These are phyloP conservation scores for Stegophylla sp. DNA, from an alignment of 2,888 invertebrate genomes.

Conservation along the genomic window DNA sequence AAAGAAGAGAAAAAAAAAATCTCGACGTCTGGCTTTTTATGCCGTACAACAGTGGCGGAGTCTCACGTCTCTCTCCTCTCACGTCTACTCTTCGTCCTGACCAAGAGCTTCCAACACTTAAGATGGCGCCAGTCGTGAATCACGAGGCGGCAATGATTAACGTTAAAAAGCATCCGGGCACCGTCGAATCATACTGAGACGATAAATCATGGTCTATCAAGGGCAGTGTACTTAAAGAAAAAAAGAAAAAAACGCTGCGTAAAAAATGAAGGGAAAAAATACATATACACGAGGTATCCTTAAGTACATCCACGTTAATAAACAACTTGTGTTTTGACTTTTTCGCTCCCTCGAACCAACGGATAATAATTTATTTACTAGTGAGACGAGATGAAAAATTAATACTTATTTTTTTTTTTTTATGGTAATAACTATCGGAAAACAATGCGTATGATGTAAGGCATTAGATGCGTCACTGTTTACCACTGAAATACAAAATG, in stretches of 20 bases:
- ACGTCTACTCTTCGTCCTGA: slow-evolving; percentile 1
- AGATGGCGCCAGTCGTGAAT: slow-evolving; percentile 58
- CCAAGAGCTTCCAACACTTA: slow-evolving; percentile 56
- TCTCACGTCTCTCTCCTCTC: slow-evolving; percentile 25
- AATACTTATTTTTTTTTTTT: slow-evolving; percentile 14
- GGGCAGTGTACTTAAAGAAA: slow-evolving; percentile 26
- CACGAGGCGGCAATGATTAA: slow-evolving; percentile 58
- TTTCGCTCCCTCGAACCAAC: slow-evolving; percentile 16
- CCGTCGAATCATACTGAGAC: slow-evolving; percentile 57
- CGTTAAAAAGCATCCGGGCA: slow-evolving; percentile 59
- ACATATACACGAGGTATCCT: slow-evolving; percentile 45
- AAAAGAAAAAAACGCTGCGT: slow-evolving; percentile 24
- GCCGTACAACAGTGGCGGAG: slow-evolving; percentile 18
- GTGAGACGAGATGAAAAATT: slow-evolving; percentile 14
- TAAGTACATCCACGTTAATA: slow-evolving; percentile 55
- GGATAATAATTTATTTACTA: slow-evolving; percentile 49
- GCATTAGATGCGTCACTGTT: too few species aligned
- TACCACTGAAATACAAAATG: too few species aligned
- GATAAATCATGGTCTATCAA: slow-evolving; percentile 57
- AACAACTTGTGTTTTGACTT: slow-evolving; percentile 57
- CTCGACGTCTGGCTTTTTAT: slow-evolving; percentile 16
- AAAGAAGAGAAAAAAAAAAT: not conserved
- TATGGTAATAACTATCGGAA: not conserved
- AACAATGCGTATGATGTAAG: not conserved
- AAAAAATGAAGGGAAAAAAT: slow-evolving; percentile 30